A percentile compares a stretch with the other conserved stretches of the same genome.
phyloP scores from a whole-genome alignment of 2,797 vertebrate species.

The Macrochelys suwanniensis region DNA sequence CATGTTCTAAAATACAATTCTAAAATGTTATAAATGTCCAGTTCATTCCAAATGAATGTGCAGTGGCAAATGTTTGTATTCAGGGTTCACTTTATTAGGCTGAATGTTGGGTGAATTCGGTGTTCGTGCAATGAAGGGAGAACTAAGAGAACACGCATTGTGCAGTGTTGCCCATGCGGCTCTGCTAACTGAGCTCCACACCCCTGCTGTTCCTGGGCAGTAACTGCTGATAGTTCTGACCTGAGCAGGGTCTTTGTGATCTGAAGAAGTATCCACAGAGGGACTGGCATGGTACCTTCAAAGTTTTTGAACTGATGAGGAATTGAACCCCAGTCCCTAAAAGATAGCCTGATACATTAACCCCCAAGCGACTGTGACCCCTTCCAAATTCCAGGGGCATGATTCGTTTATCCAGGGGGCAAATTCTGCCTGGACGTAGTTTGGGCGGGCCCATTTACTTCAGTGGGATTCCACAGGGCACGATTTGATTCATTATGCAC shows the following conservation, averaged over 20 bases:
- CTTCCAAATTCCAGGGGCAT: neutral
- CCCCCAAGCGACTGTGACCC: neutral
- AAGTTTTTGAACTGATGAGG: neutral
- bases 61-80: neutral
- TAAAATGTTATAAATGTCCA: neutral
- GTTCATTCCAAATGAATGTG: neutral
- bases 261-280: neutral
- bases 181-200: neutral
- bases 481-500: neutral
- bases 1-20: neutral
- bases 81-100: neutral
- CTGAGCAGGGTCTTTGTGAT: neutral
- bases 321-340: neutral
- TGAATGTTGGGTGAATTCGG: neutral
- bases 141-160: neutral
- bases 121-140: neutral
- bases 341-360: neutral
- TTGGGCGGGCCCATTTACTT: fast-evolving
- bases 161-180: neutral
- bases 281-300: neutral
- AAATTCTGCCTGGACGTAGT: neutral
- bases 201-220: neutral
- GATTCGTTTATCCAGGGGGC: neutral
- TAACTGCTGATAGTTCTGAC: neutral
- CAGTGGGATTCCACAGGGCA: neutral